Percentiles rank a stretch among this genome's conserved stretches.
Evolutionary conservation across 2,797 vertebrate species (phyloP).

Genomic region (Bradypodion pumilum): DNA sequence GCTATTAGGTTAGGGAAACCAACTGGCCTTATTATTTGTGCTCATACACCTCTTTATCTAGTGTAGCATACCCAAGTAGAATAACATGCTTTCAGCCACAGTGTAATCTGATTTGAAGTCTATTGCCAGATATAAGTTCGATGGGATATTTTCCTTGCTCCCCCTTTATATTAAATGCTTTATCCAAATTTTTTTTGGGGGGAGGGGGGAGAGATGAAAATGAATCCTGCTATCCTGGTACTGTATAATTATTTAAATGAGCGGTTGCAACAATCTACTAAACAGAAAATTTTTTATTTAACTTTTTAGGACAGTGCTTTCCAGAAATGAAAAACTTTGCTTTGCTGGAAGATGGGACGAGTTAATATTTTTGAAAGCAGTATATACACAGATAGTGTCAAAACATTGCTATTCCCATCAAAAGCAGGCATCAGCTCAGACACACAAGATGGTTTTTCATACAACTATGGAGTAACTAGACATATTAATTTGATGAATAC

Average conservation of each 20-base stretch:
- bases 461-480: too few relatives aligned
- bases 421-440: slow-evolving; percentile 2
- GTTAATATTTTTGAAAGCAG: slow-evolving; percentile 48
- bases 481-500: too few relatives aligned
- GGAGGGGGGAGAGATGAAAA: slow-evolving; percentile 68
- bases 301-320: slow-evolving; percentile 63
- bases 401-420: neutral
- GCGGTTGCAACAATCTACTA: slow-evolving; percentile 63
- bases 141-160: slow-evolving; percentile 32
- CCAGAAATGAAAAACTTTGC: slow-evolving; percentile 63
- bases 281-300: slow-evolving; percentile 60
- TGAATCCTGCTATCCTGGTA: slow-evolving; percentile 66
- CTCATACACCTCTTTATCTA: slow-evolving; percentile 30
- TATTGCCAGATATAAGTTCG: slow-evolving; percentile 26
- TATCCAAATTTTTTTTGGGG: slow-evolving; percentile 65
- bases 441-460: rapidly evolving
- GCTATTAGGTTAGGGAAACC: slow-evolving; percentile 25
- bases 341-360: slow-evolving; percentile 47
- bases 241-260: slow-evolving; percentile 70
- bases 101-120: neutral
- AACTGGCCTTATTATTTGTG: slow-evolving; percentile 42
- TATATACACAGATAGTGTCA: slow-evolving; percentile 44
- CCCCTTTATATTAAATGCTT: slow-evolving; percentile 57
- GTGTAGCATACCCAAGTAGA: neutral
- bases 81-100: neutral